Evolutionary conservation across 2,113 vertebrate species (phyloP), one percentile per base, ranked within the genome.

Genomic region (Ammodytes dubius): DNA sequence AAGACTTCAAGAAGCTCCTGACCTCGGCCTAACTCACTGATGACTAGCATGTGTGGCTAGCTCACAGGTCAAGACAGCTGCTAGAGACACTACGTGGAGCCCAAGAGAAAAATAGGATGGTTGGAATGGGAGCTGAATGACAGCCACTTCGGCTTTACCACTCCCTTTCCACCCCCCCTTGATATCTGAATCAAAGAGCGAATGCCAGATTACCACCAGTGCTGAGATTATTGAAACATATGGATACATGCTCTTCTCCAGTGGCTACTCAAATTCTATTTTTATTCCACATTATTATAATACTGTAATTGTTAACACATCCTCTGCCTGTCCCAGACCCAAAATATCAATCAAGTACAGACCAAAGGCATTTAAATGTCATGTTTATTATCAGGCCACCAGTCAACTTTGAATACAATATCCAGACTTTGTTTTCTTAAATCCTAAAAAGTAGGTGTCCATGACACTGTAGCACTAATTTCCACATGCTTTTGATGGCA

Each of bases 1-100:
- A 91, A 88, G 92, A 94, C 93, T 94, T 94, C 91, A 95, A 95
- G 94, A 95, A 94, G 95, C 93, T 92, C 90, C 93, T 94, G 93
- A 95, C 94, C 94, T 90, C 85, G 78, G 86, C 87, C 82, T 94
- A 93, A 92, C 86, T 94, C 87, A 80, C 92, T 95, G 94, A 95
- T 95, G 94, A 94, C 90, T 92, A 94, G 93, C 94, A 95, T 94
- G 93, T 95, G 95, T 95, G 93, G 91, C 93, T 89, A 86, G 85
- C 83, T 83, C 87, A 79, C 86, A 70, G 91, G 91, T 93, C 87
- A 91, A 88, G 89, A 91, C 92, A 94, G 92, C 92, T 95, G 93
- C 88, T 89, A 79, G 86, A 91, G 81, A 90, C 74, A 88, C 82
- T 85, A 81, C 59, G 80, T 61, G 73, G 80, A 70, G 50, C 77